Percentiles rank a stretch among this genome's conserved stretches.
Evolutionary conservation across 1,140 invertebrate species (phyloP).

Genomic region (Drosophila takahashii): DNA sequence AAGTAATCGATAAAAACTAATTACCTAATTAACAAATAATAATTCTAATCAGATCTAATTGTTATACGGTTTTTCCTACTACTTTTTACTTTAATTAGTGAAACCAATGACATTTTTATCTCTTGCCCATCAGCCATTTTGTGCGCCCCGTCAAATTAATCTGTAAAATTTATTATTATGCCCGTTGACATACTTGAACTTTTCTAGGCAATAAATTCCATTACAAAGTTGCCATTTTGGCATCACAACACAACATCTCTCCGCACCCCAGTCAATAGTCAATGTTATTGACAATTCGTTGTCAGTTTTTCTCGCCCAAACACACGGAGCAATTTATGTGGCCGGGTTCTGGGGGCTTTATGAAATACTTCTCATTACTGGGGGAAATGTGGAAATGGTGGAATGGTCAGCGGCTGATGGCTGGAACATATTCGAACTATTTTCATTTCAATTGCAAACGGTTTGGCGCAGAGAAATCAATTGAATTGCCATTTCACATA

Average conservation of each 20-base stretch:
- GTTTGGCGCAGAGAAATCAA: constrained; percentile 73
- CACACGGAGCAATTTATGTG: constrained; percentile 53
- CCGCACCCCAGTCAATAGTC: constrained; percentile 40
- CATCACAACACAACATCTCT: constrained; percentile 50
- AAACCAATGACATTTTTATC: constrained; percentile 13
- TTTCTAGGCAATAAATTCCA: constrained; percentile 71
- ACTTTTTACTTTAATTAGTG: constrained; percentile 29
- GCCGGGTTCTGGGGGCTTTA: constrained; percentile 46
- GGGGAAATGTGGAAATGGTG: background rate
- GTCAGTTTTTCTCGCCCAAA: constrained; percentile 64
- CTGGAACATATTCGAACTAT: constrained; percentile 80
- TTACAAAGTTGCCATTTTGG: constrained; percentile 44
- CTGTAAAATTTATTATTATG: constrained; percentile 79
- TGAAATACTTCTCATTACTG: constrained; percentile 80
- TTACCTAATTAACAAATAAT: background rate
- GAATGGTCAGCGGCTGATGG: constrained; percentile 33
- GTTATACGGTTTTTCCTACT: background rate
- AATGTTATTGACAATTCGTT: constrained; percentile 81
- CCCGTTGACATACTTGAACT: constrained; percentile 76
- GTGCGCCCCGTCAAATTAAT: constrained; percentile 61
- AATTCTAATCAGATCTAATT: background rate
- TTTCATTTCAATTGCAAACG: constrained; percentile 82
- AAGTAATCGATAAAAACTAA: background rate
- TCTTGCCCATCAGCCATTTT: constrained; percentile 8
- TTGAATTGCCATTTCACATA: constrained; percentile 82